Base-by-base conservation (phyloP, 2,113 vertebrate species). In the Larimichthys crocea region DNA sequence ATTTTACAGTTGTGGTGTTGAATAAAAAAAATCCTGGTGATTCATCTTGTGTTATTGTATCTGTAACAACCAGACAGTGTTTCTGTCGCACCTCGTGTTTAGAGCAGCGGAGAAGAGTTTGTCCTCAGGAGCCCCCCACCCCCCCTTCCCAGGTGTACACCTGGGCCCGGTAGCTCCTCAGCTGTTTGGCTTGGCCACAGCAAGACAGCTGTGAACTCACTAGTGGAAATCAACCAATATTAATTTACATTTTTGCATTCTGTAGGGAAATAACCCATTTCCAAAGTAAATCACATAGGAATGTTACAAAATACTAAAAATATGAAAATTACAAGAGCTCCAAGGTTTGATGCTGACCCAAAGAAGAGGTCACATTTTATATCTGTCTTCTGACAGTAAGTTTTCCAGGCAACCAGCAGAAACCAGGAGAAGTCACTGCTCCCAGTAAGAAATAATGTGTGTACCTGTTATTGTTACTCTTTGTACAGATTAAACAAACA, bases 161-260 rank as follows among this genome's bases (percentile, higher is more conserved):
- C 91, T 89, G 88, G 83, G 49, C 71, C 76, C 29, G 19, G 80
- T 85, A 88, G 92, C 86, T 80, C 55, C 83, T 78, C 63, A 19
- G 75, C 86, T 90, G 89, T 93, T 93, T 91, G 76, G 16, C 35
- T 93, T 91, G 89, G 92, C 91, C n/a, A 19, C 35, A 19, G 74
- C 9, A 3, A 73, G 49, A 78, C 89, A 88, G 82, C 88, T 88
- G 86, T 74, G 15, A 50, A 31, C 57, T 72, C 50, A 60, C 16
- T 11, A 14, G 64, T 86, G 84, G 72, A 89, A 86, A 82, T 53
- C 67, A 76, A 88, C 76, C 77, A 80, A 79, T 79, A 78, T 81
- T 80, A 61, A 88, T 82, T 77, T 69, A 69, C 67, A 40, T 57
- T 87, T 86, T 50, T 82, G 62, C 19, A 57, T 87, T 87, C 82